Base-by-base conservation (phyloP, 2,888 invertebrate species). In the Xiphydria camelus region DNA sequence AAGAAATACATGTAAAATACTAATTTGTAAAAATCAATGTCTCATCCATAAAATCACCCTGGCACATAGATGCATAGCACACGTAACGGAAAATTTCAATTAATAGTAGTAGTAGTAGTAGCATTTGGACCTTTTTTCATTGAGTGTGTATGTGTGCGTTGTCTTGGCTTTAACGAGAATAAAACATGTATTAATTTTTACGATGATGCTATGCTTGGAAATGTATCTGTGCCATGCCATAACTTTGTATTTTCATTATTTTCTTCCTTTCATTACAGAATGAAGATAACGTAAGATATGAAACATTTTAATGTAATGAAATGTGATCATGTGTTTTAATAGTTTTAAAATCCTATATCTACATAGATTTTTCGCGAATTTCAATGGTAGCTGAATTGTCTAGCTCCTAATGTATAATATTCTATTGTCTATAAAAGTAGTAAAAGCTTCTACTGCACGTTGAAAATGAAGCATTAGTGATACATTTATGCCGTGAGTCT, bases 141-240 rank as follows among this genome's bases (percentile, higher is more conserved):
- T 33, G 23, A 55, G 55, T 56, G 55, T 57, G 53, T 62, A 59
- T 64, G 64, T 64, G 65, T 64, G 62, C 64, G 59, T 43, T 34
- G 36, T 34, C 41, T 41, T 37, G 29, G 17, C 15, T 21, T 2
- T 20, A 47, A 36, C 21, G 12, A 33, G 22, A 22, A 25, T 29
- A 45, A 42, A 36, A 46, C 15, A 36, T 19, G 31, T 41, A n/a
- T 26, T 25, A 19, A 48, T 46, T 51, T 33, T 32, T 37, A 14
- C 29, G 12, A 37, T 42, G 45, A 57, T 46, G 53, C 59, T 62
- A 67, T 67, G 68, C 68, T 68, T 64, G 60, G 64, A 62, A 64
- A 66, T 69, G 68, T 70, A 68, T 70, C 69, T 69, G 70, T 70
- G 70, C 68, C 70, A 69, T 68, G 68, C 68, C 62, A 62, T 57